A percentile compares a stretch with the other conserved stretches of the same genome.
Evolutionary conservation across 1,140 invertebrate genomes (phyloP).

Genomic region (Brachionus manjavacas): DNA sequence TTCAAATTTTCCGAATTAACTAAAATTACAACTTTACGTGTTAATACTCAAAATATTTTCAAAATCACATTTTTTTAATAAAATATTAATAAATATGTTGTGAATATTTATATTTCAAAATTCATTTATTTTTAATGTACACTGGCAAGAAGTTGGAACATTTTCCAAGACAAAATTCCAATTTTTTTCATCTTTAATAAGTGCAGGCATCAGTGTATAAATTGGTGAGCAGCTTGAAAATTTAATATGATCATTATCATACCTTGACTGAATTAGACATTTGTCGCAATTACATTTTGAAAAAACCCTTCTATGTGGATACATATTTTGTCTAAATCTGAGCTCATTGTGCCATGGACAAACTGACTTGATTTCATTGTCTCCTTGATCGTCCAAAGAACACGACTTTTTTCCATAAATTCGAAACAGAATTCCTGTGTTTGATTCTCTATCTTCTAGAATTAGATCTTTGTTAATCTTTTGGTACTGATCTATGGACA

Average conservation of each 20-base stretch:
- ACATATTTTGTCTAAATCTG: not conserved
- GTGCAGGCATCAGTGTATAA: not conserved
- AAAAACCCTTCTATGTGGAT: not conserved
- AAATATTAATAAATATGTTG: no score
- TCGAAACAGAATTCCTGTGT: not conserved
- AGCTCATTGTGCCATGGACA: not conserved
- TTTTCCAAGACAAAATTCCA: conserved; percentile 25
- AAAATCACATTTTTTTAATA: not conserved
- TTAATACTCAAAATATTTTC: not conserved
- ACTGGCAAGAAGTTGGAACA: not conserved
- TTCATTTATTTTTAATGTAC: not conserved
- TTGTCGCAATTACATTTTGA: not conserved
- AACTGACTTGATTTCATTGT: not conserved
- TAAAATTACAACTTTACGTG: not conserved
- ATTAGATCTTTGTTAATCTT: not conserved
- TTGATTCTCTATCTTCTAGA: not conserved
- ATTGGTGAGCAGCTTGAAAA: not conserved
- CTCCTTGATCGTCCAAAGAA: not conserved
- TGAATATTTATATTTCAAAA: no score
- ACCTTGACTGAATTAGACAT: not conserved
- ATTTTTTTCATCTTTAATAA: not conserved
- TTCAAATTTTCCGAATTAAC: no score
- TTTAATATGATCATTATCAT: not conserved
- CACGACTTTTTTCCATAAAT: not conserved
- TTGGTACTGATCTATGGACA: not conserved